These are phyloP conservation scores for Mythimna ferrago DNA, from an alignment of 2,888 invertebrate species.

Conservation along the genomic window DNA sequence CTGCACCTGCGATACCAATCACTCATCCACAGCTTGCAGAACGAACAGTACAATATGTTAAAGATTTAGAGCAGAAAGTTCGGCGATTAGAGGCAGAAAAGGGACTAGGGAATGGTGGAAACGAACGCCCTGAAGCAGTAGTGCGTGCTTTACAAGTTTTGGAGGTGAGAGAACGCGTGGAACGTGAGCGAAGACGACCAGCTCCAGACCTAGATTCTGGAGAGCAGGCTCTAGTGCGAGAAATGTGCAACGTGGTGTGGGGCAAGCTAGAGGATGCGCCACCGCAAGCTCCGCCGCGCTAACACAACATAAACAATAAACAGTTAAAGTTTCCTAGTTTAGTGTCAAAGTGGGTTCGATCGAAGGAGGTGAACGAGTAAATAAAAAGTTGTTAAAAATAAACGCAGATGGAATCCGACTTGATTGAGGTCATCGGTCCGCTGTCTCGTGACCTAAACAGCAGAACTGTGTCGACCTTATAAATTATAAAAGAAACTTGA, in stretches of 20 bases:
- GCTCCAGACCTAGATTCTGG: conserved; percentile 95
- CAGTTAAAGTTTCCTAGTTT: conserved; percentile 60
- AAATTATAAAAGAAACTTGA: conserved; percentile 71
- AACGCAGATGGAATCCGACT: conserved; percentile 79
- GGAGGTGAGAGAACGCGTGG: conserved; percentile 96
- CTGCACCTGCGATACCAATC: conserved; percentile 72
- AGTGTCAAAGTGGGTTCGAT: conserved; percentile 65
- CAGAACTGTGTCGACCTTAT: conserved; percentile 82
- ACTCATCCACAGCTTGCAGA: conserved; percentile 92
- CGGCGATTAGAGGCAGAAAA: conserved; percentile 96
- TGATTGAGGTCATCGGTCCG: conserved; percentile 84
- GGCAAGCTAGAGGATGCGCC: conserved; percentile 96
- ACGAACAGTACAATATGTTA: conserved; percentile 97
- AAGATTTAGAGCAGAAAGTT: conserved; percentile 96
- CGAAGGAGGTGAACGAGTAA: conserved; percentile 74
- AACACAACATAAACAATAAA: conserved; percentile 59
- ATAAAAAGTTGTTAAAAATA: conserved; percentile 75
- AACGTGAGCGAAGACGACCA: conserved; percentile 92
- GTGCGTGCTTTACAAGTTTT: conserved; percentile 97
- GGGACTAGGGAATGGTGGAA: conserved; percentile 93
- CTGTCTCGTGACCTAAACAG: conserved; percentile 84
- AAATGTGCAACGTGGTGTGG: conserved; percentile 99
- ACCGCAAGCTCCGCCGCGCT: conserved; percentile 89
- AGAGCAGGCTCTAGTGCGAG: conserved; percentile 97
- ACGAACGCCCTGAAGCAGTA: conserved; percentile 96